Base-by-base conservation (phyloP, 2,113 vertebrate species). In the Poeciliopsis turrubarensis region DNA sequence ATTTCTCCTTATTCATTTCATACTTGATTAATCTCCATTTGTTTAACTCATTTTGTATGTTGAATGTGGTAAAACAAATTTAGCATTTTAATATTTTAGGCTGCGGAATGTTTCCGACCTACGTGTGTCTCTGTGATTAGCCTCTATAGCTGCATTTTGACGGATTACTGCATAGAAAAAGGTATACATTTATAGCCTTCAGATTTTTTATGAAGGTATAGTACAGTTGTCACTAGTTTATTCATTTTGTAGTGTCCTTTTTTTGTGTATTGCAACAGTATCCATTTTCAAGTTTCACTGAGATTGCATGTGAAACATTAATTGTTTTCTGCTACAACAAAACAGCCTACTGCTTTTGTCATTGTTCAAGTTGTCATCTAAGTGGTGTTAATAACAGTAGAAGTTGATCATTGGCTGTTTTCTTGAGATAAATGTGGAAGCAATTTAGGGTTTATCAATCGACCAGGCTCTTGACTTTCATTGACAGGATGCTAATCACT, bases 371-470 rank as follows among this genome's bases (percentile, higher is more conserved):
- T 41, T 47, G 44, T 54, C 25, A 25, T 66, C 39, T 6, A 3
- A 65, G 26, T 72, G n/a, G n/a, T 63, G 25, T 3, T 65, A 22
- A 51, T 61, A 68, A 57, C 25, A 22, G 31, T 29, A 73, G 62
- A 75, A 76, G n/a, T 39, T 60, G 68, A 80, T 37, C 70, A 73
- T 85, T 70, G 80, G 57, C 54, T 70, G 67, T 83, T 87, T 85
- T 70, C 70, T 31, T 61, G 72, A 57, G 25, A 57, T 10, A 60
- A 82, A 81, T 68, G n/a, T 60, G 14, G 34, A 69, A 70, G 75
- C 61, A 29, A 68, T 61, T 37, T 44, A 75, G 41, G 72, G 64
- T 87, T 89, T 84, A 84, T 84, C 75, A 79, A 86, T 89, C 54
- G 63, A 87, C 83, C 66, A 72, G 68, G 60, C 54, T 81, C 76